Base-by-base conservation (phyloP, 2,797 vertebrate species). In the Thalassophryne amazonica region DNA sequence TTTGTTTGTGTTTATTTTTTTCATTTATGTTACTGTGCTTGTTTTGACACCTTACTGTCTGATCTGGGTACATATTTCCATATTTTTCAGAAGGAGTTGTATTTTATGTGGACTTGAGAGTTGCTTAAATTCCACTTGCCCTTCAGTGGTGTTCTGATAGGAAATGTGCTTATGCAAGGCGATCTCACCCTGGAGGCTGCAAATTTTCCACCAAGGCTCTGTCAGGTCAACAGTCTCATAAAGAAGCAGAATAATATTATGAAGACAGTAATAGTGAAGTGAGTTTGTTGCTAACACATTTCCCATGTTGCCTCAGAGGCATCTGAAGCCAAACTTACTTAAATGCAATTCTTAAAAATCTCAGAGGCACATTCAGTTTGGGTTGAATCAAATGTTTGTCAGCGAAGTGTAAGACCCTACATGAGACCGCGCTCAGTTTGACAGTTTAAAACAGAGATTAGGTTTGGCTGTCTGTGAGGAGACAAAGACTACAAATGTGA, bases 101-200 rank as follows among this genome's bases (percentile, higher is more conserved):
- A 68, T 80, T 73, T 62, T 76, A 60, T 61, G 42, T 55, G 43
- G 47, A 71, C 56, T 64, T 63, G 65, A 77, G 55, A 73, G 32
- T 55, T 63, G 73, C 59, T 72, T 53, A 78, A 63, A 81, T 82
- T 73, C 73, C 61, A 69, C 69, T 73, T 78, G 74, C 77, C 80
- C 79, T 75, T 81, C 73, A 80, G 83, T 79, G 66, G 68, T 78
- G 61, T 80, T 84, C 71, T 86, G 84, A 88, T 87, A 82, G 80
- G 81, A 88, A 86, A 85, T 79, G 81, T 85, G 77, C 81, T 86
- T 86, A 84, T 88, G 77, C 78, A 86, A 84, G 84, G 70, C 68
- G 21, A 86, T 84, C 76, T 79, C 60, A 68, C 83, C 85, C 83
- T 14, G 37, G 62, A 84, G 82, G 78, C 65, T 77, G 82, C 72